phyloP scores from a whole-genome alignment of 2,113 vertebrate genomes.

The Anoura caudifer region DNA sequence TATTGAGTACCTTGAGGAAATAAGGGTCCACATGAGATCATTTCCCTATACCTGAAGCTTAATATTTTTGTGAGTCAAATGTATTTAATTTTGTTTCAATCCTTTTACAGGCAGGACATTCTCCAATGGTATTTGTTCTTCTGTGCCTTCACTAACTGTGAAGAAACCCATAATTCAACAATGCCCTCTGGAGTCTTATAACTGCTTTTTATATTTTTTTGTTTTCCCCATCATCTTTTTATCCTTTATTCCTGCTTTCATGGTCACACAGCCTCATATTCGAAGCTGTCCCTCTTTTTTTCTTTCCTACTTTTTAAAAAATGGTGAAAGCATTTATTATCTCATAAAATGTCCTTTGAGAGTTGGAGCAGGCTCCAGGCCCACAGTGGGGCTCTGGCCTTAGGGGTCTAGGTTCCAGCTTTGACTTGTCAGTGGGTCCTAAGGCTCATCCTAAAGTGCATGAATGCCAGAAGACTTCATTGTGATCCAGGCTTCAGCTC shows the following conservation, averaged over 20 bases:
- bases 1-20: conserved; percentile 14
- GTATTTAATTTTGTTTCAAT: conserved; percentile 51
- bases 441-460: not conserved
- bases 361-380: not conserved
- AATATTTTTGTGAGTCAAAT: conserved; percentile 38
- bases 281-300: not conserved
- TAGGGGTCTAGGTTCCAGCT: not conserved
- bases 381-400: accelerated
- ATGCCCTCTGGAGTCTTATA: not conserved
- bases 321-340: not conserved
- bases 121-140: not conserved
- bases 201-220: not conserved
- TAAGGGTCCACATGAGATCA: conserved; percentile 38
- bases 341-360: not conserved
- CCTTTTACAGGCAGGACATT: not conserved
- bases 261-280: not conserved
- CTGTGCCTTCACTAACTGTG: not conserved
- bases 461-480: not conserved
- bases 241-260: not conserved
- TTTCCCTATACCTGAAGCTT: conserved; percentile 6
- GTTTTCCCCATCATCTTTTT: not conserved
- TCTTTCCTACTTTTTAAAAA: not conserved
- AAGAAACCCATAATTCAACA: not conserved
- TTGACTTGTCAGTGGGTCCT: not conserved
- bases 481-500: not conserved